Conservation (phyloP, 2,113 vertebrate genomes). For the Pseudopipra pipra region DNA sequence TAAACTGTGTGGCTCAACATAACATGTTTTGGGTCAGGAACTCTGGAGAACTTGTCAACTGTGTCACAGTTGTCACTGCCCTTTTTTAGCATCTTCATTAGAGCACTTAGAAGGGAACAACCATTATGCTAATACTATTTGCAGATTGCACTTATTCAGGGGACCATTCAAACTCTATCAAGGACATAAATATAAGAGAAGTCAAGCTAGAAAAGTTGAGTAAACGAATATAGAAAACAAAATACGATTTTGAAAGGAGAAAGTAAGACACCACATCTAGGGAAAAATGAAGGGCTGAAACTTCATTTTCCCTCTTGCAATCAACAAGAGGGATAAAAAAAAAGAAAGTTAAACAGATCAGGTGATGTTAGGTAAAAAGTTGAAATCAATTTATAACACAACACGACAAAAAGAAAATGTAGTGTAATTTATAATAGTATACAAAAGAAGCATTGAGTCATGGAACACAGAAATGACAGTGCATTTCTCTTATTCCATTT, state of each 20-base stretch:
- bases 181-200: not conserved
- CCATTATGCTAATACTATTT: not conserved
- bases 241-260: not conserved
- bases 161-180: not conserved
- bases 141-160: not conserved
- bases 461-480: not conserved
- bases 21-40: not conserved
- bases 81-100: not conserved
- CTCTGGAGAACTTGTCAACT: not conserved
- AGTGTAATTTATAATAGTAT: not conserved
- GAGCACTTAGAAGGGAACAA: not conserved
- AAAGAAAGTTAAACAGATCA: not conserved
- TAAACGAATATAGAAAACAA: not conserved
- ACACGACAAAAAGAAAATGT: not conserved
- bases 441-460: not conserved
- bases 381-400: not conserved
- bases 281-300: not conserved
- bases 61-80: not conserved
- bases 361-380: not conserved
- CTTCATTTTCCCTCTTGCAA: not conserved
- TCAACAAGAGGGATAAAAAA: not conserved
- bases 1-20: rapidly evolving
- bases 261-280: not conserved
- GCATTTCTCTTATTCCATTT: not conserved
- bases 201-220: not conserved